Percentiles rank a stretch among this genome's conserved stretches.
Conservation (phyloP, 2,888 invertebrate genomes). For the Petrolisthes manimaculis region DNA sequence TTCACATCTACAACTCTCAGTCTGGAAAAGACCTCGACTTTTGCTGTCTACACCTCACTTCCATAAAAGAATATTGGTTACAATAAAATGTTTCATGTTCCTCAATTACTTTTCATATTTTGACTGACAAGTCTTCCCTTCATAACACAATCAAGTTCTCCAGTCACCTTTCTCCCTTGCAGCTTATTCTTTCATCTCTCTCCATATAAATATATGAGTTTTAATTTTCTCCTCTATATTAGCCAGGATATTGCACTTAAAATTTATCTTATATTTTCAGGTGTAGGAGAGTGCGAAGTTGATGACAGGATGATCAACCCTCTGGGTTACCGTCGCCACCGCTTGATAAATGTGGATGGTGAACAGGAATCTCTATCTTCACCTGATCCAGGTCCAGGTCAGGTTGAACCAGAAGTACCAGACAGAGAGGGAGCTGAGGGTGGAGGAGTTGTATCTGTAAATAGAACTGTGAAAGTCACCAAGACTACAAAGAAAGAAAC, state of each 20-base stretch:
- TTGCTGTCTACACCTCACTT: not conserved
- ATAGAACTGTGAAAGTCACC: constrained; percentile 20
- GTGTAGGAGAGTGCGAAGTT: constrained; percentile 62
- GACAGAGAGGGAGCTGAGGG: not conserved
- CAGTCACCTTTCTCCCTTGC: not conserved
- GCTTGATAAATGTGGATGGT: not conserved
- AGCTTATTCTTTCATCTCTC: not conserved
- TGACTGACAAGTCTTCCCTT: not conserved
- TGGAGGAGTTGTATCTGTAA: not conserved
- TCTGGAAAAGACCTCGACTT: not conserved
- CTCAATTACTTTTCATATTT: not conserved
- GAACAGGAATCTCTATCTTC: constrained; percentile 28
- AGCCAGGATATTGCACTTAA: not conserved
- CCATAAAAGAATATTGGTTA: not conserved
- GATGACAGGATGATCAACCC: constrained; percentile 55
- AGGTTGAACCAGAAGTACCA: not conserved
- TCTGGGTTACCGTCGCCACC: constrained; percentile 13
- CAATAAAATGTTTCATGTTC: not conserved
- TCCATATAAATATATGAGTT: not conserved
- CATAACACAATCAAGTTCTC: not conserved
- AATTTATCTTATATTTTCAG: constrained; percentile 25
- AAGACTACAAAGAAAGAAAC: constrained; percentile 48
- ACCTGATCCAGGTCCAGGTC: constrained; percentile 5
- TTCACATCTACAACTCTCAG: too few relatives aligned
- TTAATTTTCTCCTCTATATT: too few relatives aligned